Percentiles rank a stretch among this genome's conserved stretches.
Evolutionary conservation across 2,113 vertebrate genomes (phyloP).

Genomic region (Cyprinodon tularosa): DNA sequence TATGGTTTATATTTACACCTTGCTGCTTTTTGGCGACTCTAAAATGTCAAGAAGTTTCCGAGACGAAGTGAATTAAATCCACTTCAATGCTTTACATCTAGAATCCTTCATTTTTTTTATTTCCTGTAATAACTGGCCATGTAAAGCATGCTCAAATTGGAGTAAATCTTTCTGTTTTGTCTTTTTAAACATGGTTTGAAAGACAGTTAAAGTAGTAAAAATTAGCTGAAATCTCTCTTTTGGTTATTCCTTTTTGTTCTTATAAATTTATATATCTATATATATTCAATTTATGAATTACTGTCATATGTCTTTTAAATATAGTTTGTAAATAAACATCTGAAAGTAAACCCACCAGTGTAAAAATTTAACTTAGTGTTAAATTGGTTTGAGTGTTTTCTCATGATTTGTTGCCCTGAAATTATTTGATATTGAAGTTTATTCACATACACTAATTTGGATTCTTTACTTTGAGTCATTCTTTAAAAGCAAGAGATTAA

Average conservation of each 20-base stretch:
- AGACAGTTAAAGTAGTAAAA: constrained; percentile 28
- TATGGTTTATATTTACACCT: neutral
- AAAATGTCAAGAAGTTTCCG: neutral
- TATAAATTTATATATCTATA: constrained; percentile 59
- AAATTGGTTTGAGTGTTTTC: neutral
- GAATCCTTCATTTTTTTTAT: constrained; percentile 29
- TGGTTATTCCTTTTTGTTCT: constrained; percentile 26
- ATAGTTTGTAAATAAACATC: constrained; percentile 72
- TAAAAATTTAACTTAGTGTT: constrained; percentile 7
- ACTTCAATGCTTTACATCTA: constrained; percentile 4
- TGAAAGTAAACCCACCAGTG: constrained; percentile 37
- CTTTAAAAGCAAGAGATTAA: neutral
- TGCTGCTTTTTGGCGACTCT: neutral
- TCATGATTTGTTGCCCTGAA: too few relatives aligned
- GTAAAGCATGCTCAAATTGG: neutral
- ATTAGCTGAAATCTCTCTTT: constrained; percentile 41
- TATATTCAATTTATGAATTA: constrained; percentile 37
- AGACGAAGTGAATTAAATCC: neutral
- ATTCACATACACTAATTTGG: neutral
- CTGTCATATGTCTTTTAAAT: constrained; percentile 65
- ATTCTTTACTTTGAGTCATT: neutral
- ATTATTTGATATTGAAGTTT: neutral
- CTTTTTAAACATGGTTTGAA: constrained; percentile 47
- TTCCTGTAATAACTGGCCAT: neutral
- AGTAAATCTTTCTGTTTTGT: constrained; percentile 21